Percentiles rank a stretch among this genome's conserved stretches.
Evolutionary conservation across 2,888 invertebrate species (phyloP).

Genomic region (Parnassius smintheus): DNA sequence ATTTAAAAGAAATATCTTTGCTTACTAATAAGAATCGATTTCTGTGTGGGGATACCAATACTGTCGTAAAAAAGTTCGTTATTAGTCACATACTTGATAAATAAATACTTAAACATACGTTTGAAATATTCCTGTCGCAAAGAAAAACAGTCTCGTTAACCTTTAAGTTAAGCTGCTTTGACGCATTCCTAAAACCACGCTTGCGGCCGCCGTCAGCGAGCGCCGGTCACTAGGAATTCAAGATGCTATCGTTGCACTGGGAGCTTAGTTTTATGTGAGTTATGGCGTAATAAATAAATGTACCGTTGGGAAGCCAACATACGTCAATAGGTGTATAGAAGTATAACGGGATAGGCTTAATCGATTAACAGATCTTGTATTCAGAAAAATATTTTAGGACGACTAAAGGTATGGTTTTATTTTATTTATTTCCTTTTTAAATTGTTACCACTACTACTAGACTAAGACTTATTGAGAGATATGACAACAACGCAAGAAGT

Average conservation of each 20-base stretch:
- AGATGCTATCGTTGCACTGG: conserved; percentile 69
- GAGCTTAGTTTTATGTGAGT: conserved; percentile 74
- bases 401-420: conserved; percentile 7
- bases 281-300: conserved; percentile 75
- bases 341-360: conserved; percentile 37
- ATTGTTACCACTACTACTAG: too few species aligned
- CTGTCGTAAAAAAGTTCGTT: not conserved
- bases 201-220: conserved; percentile 34
- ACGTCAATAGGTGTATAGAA: conserved; percentile 54
- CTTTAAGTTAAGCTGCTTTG: conserved; percentile 65
- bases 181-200: conserved; percentile 46
- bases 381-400: conserved; percentile 17
- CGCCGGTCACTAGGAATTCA: conserved; percentile 59
- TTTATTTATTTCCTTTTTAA: not conserved
- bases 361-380: conserved; percentile 42
- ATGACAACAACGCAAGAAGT: too few species aligned
- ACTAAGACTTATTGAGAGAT: too few species aligned
- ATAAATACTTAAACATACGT: conserved; percentile 37
- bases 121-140: conserved; percentile 60
- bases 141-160: conserved; percentile 63
- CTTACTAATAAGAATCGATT: too few species aligned
- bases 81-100: conserved; percentile 12
- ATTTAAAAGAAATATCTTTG: too few species aligned
- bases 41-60: too few species aligned
- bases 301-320: conserved; percentile 72